Conservation (phyloP, 2,888 invertebrate species). For the Drosophila demipolita region DNA sequence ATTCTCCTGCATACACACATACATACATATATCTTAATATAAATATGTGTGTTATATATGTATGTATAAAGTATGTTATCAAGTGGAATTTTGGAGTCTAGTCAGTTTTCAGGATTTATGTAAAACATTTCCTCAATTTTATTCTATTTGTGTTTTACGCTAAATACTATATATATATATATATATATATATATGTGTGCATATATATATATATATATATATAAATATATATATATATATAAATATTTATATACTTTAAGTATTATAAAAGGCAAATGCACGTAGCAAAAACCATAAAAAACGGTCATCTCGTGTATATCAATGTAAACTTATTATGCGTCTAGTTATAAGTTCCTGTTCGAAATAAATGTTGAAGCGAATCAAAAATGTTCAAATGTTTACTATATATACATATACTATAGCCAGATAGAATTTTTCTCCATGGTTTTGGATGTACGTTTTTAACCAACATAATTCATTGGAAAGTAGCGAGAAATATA, state of each 20-base stretch:
- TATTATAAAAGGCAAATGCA: conserved; percentile 36
- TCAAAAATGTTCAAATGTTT: conserved; percentile 10
- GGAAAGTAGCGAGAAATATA: neutral
- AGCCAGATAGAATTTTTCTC: neutral
- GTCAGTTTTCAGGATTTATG: conserved; percentile 35
- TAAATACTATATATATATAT: conserved; percentile 19
- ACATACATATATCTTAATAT: neutral
- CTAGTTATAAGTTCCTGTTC: conserved; percentile 76
- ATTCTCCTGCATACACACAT: neutral
- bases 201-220: conserved; percentile 17
- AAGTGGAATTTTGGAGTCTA: conserved; percentile 21
- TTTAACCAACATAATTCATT: neutral
- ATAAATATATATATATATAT: conserved; percentile 6
- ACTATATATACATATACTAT: neutral
- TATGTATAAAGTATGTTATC: conserved; percentile 15
- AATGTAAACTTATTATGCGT: conserved; percentile 53
- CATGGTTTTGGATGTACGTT: neutral
- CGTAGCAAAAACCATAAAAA: conserved; percentile 32
- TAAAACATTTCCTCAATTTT: conserved; percentile 37
- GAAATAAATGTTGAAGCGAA: conserved; percentile 73
- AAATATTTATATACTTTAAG: conserved; percentile 49
- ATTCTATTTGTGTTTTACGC: conserved; percentile 28
- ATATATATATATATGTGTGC: neutral
- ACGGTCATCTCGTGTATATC: conserved; percentile 34
- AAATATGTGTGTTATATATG: conserved; percentile 4